A percentile compares a stretch with the other conserved stretches of the same genome.
phyloP scores from a whole-genome alignment of 2,888 invertebrate species.

The Macaria liturata region DNA sequence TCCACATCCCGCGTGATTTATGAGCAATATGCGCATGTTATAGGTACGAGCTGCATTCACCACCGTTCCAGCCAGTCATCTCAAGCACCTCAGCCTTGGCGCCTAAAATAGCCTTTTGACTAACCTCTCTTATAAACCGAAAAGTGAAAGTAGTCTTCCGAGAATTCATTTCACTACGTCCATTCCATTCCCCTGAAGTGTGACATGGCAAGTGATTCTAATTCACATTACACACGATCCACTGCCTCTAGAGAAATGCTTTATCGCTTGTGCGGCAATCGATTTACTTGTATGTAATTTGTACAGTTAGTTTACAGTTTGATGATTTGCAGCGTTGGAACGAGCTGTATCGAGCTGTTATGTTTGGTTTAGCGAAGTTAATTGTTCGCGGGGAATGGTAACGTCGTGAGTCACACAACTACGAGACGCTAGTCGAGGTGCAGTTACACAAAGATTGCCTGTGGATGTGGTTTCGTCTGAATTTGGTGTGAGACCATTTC shows the following conservation, averaged over 20 bases:
- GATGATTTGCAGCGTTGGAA: neutral
- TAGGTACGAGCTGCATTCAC: too few relatives aligned
- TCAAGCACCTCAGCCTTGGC: constrained; percentile 18
- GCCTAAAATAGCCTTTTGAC: constrained; percentile 28
- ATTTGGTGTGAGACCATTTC: too few relatives aligned
- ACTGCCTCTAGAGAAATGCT: constrained; percentile 18
- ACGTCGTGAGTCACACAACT: neutral
- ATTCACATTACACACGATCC: constrained; percentile 32
- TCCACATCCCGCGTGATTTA: too few relatives aligned
- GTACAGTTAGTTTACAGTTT: constrained; percentile 3
- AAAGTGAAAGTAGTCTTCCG: constrained; percentile 32
- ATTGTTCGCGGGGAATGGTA: constrained; percentile 2
- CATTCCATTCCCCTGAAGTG: constrained; percentile 23
- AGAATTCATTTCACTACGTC: constrained; percentile 24
- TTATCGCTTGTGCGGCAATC: constrained; percentile 22
- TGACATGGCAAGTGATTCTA: constrained; percentile 27
- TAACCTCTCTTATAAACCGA: constrained; percentile 22
- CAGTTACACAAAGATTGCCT: too few relatives aligned
- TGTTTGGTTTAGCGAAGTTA: constrained; percentile 1
- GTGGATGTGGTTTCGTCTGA: too few relatives aligned
- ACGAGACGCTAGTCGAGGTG: too few relatives aligned
- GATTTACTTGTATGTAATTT: constrained; percentile 9
- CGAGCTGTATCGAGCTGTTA: neutral
- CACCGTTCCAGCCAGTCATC: constrained; percentile 7
- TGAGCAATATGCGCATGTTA: too few relatives aligned